Base-by-base conservation (phyloP, 2,797 vertebrate genomes). In the Todus mexicanus region DNA sequence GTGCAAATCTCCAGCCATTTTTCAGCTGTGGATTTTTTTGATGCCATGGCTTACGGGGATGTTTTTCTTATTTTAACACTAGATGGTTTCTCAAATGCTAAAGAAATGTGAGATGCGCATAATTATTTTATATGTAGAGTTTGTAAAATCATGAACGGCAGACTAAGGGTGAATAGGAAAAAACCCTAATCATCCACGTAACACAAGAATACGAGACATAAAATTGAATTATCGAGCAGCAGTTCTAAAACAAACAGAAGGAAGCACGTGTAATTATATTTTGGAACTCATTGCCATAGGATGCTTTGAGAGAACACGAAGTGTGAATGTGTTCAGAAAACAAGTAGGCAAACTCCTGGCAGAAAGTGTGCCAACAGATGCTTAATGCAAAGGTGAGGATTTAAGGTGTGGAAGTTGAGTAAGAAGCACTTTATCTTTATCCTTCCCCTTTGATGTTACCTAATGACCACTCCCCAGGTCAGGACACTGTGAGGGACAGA, bases 1-100 rank as follows among this genome's bases (percentile, higher is more conserved):
- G 69, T 42, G 79, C 70, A 85, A 76, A 90, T 35, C 82, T 90
- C 65, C 78, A 53, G 81, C 79, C n/a, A 11, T 38, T 94, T 42
- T 64, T 56, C 85, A 81, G 0, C 26, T 20, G 15, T 27, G 80
- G 27, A 26, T 25, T 68, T 76, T 33, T 77, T 56, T 29, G 37
- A 72, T 75, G 84, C 60, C 48, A 1, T 20, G 31, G 38, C 48
- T 85, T 63, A 23, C 7, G 19, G 54, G n/a, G 45, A 63, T 53
- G 60, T n/a, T 47, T 80, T 61, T 75, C 80, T 68, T 89, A 38
- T 47, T 89, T 87, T 65, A 87, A 65, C 57, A 6, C 86, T 47
- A 86, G 50, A 50, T 69, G 80, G 83, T 10, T 64, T 83, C 60
- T 73, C 75, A 74, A 68, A 57, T 57, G 79, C 71, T 60, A 35